Base-by-base conservation (phyloP, 2,113 vertebrate genomes). In the Circaetus gallicus region DNA sequence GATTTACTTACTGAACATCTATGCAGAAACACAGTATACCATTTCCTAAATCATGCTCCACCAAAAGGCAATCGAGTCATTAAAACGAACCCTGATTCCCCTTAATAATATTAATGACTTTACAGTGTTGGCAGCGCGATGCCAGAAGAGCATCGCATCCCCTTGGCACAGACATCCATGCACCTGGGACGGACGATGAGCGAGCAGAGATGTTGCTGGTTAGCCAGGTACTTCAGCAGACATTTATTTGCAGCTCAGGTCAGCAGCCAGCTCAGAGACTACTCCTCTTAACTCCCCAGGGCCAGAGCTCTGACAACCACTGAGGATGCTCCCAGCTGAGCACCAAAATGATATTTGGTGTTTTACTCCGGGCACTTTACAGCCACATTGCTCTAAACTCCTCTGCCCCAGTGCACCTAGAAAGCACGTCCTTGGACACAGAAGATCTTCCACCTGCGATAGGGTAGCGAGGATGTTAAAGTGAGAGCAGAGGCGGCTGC, bases 111-210 rank as follows among this genome's bases (percentile, higher is more conserved):
- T 2, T 5, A 47, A 26, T 0, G 36, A 31, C 22, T 20, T 13
- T 7, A 13, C 18, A 4, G 49, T 3, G 2, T 4, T 9, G 17
- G 59, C 76, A 43, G 52, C 16, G 1, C 2, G 0, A 56, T 14
- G 52, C 82, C 50, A 77, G 32, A 8, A n/a, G 56, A 16, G 3
- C 34, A 8, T 13, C 56, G 3, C 42, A 5, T 5, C 26, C 71
- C 88, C 55, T 22, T 1, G 38, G 70, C 28, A 6, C 47, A 9
- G 49, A 3, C 1, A 0, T 4, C 47, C 9, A 0, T 3, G 40
- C 1, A 3, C 8, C 56, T 55, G 76, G 66, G 52, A 11, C 0
- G 3, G 77, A 5, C 0, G 6, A 6, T 0, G 52, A 45, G 71
- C 6, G 2, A 59, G 84, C 49, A 59, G 50, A 28, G 52, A 12